Evolutionary conservation across 1,140 invertebrate species (phyloP).

Genomic region (Papilio machaon): DNA sequence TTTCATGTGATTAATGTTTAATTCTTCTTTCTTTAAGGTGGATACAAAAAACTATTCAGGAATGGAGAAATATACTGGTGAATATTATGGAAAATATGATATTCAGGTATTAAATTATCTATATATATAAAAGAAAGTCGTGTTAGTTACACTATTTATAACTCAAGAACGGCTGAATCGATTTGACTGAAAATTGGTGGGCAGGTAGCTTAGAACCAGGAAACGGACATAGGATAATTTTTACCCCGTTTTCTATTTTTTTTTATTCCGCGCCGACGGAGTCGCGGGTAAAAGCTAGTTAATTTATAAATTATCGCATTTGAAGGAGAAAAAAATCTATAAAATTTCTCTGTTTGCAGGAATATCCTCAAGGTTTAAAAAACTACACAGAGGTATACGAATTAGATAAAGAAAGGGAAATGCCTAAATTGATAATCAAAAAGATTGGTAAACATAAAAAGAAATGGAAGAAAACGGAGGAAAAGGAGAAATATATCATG

Average conservation of each 20-base stretch:
- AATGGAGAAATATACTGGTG: neutral
- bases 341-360: neutral
- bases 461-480: conserved; percentile 22
- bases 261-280: too few relatives aligned
- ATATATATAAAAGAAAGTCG: too few relatives aligned
- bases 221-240: too few relatives aligned
- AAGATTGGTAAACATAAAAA: conserved; percentile 7
- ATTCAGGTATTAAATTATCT: neutral
- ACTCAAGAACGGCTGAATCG: too few relatives aligned
- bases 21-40: neutral
- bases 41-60: neutral
- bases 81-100: neutral
- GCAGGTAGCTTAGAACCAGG: too few relatives aligned
- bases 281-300: too few relatives aligned
- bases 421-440: neutral
- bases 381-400: neutral
- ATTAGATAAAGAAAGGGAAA: neutral
- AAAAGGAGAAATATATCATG: conserved; percentile 7
- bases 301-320: too few relatives aligned
- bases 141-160: too few relatives aligned
- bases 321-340: too few relatives aligned
- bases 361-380: neutral
- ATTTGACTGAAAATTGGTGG: too few relatives aligned
- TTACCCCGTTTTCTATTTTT: too few relatives aligned
- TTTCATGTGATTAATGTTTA: neutral